A percentile compares a stretch with the other conserved stretches of the same genome.
phyloP scores from a whole-genome alignment of 2,888 invertebrate genomes.

The Glyphotaelius pellucidus region DNA sequence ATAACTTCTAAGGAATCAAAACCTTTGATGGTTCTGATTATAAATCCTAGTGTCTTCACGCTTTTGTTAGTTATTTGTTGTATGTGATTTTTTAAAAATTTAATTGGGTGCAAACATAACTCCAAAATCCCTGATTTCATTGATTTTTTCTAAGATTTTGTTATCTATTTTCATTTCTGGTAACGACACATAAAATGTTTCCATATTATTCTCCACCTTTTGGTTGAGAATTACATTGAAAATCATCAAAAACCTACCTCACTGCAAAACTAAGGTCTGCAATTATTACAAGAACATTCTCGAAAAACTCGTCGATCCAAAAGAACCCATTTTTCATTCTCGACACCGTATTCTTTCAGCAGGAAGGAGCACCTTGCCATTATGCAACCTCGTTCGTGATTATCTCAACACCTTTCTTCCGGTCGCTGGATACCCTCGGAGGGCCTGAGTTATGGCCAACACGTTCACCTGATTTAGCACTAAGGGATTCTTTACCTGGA shows the following conservation, averaged over 20 bases:
- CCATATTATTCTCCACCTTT: no score
- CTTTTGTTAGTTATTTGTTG: no score
- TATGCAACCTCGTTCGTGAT: not conserved
- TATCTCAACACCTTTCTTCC: not conserved
- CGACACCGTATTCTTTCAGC: not conserved
- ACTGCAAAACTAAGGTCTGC: no score
- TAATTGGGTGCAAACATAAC: no score
- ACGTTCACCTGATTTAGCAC: slow-evolving; percentile 2
- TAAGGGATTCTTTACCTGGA: not conserved
- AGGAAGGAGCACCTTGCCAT: not conserved
- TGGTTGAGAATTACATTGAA: not conserved
- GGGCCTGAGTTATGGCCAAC: not conserved
- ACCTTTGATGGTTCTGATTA: no score
- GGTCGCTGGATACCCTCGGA: not conserved
- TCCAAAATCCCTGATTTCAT: no score
- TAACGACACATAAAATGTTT: no score
- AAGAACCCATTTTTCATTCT: not conserved
- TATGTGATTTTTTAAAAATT: no score
- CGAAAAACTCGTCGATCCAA: not conserved
- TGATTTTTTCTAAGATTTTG: no score
- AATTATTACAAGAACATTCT: not conserved
- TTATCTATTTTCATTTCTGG: no score
- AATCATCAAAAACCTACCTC: not conserved
- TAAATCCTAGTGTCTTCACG: no score
- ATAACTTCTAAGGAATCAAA: no score